These are phyloP conservation scores for Poeciliopsis turneri DNA, from an alignment of 2,797 vertebrate genomes.

Conservation along the genomic window DNA sequence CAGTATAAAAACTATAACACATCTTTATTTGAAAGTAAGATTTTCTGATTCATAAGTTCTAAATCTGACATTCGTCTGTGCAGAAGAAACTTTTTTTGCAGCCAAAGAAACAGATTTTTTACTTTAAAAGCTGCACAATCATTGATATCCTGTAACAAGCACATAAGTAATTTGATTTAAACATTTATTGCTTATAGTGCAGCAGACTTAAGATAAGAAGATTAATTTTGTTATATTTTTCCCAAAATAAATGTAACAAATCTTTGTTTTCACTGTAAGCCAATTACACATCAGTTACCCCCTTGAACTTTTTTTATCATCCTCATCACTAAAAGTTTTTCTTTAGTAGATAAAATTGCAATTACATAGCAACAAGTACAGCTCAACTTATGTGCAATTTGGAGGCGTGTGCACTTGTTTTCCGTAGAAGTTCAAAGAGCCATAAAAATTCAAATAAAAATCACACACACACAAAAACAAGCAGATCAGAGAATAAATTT, in stretches of 20 bases:
- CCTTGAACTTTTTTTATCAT: background rate
- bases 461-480: background rate
- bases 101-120: background rate
- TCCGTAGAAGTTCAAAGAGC: background rate
- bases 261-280: background rate
- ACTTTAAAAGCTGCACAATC: background rate
- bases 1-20: background rate
- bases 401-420: background rate
- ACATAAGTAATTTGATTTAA: background rate
- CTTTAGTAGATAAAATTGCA: background rate
- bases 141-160: background rate
- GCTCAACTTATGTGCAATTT: background rate
- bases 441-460: background rate
- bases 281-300: background rate
- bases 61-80: background rate
- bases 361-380: background rate
- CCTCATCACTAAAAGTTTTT: background rate
- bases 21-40: background rate
- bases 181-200: background rate
- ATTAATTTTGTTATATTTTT: background rate
- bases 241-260: background rate
- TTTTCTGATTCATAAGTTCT: no score
- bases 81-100: background rate
- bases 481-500: background rate
- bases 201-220: background rate